Percentiles rank a stretch among this genome's conserved stretches.
Conservation (phyloP, 64 coral and sea anemone genomes). For the Porites lutea region DNA sequence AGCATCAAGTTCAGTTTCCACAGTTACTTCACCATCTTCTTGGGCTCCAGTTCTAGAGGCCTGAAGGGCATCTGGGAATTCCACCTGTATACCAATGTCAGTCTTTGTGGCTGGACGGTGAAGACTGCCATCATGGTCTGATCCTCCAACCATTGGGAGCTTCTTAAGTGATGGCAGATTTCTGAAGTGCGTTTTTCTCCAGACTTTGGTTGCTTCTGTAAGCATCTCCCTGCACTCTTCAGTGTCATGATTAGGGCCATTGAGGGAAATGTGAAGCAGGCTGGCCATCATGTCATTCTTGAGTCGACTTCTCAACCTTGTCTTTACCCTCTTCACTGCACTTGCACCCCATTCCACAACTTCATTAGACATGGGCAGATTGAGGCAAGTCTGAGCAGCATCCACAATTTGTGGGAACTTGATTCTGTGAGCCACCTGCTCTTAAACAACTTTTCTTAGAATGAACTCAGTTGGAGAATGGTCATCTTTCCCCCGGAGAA, state of each 20-base stretch:
- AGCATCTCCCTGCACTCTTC: slow-evolving; percentile 23
- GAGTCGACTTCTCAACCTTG: slow-evolving; percentile 40
- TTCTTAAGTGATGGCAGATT: slow-evolving; percentile 10
- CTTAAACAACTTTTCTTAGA: slow-evolving; percentile 43
- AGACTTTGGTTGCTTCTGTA: slow-evolving; percentile 33
- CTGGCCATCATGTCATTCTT: slow-evolving; percentile 44
- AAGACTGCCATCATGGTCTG: background rate
- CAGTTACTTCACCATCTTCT: slow-evolving; percentile 24
- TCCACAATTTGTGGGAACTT: slow-evolving; percentile 49
- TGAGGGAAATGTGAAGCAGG: background rate
- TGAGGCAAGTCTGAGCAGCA: slow-evolving; percentile 61
- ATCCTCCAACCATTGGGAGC: slow-evolving; percentile 12
- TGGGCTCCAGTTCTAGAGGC: slow-evolving; percentile 19
- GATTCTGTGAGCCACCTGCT: slow-evolving; percentile 30
- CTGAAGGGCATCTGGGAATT: slow-evolving; percentile 6
- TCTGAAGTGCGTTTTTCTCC: slow-evolving; percentile 11
- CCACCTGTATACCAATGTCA: background rate
- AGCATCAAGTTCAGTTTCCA: slow-evolving; percentile 49
- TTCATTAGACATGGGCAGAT: slow-evolving; percentile 62
- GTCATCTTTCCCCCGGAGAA: slow-evolving; percentile 48
- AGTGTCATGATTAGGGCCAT: slow-evolving; percentile 32
- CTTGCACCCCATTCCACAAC: slow-evolving; percentile 58
- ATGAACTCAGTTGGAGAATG: slow-evolving; percentile 42
- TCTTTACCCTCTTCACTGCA: slow-evolving; percentile 44
- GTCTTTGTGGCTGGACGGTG: background rate